These are phyloP conservation scores for Biston stratarius DNA, from an alignment of 2,888 invertebrate genomes.

Conservation along the genomic window DNA sequence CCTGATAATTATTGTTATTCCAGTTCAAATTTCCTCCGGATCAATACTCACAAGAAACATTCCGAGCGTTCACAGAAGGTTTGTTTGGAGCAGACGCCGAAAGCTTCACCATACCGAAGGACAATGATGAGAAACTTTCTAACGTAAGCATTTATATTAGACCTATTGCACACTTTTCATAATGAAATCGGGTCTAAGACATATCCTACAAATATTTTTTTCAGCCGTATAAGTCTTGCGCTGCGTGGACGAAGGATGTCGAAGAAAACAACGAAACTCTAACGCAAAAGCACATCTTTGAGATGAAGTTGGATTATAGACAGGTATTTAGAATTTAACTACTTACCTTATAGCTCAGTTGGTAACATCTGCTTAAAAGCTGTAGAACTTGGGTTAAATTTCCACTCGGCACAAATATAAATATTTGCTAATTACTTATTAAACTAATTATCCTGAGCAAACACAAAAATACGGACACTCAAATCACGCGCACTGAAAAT, in stretches of 20 bases:
- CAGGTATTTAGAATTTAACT: slow-evolving; percentile 56
- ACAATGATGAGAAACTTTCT: slow-evolving; percentile 77
- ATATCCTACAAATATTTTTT: background rate
- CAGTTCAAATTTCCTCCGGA: slow-evolving; percentile 89
- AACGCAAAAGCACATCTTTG: slow-evolving; percentile 70
- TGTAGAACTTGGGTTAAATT: too few species aligned
- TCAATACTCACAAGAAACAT: slow-evolving; percentile 86
- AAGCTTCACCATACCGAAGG: slow-evolving; percentile 63
- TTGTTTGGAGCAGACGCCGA: slow-evolving; percentile 86
- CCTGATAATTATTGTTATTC: background rate
- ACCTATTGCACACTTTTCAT: too few species aligned
- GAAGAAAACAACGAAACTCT: slow-evolving; percentile 74
- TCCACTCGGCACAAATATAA: too few species aligned
- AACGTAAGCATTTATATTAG: slow-evolving; percentile 51
- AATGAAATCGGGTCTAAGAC: too few species aligned
- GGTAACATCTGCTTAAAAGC: too few species aligned
- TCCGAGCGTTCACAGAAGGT: slow-evolving; percentile 89
- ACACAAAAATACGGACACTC: too few species aligned
- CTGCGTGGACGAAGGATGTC: slow-evolving; percentile 85
- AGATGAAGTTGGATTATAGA: slow-evolving; percentile 73
- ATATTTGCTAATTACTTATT: too few species aligned
- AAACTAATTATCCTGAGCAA: too few species aligned
- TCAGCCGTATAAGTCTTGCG: slow-evolving; percentile 89
- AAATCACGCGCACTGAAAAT: too few species aligned
- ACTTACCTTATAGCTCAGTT: too few species aligned